Evolutionary conservation across 1,140 invertebrate genomes (phyloP).

Genomic region (Centruroides sculpturatus): DNA sequence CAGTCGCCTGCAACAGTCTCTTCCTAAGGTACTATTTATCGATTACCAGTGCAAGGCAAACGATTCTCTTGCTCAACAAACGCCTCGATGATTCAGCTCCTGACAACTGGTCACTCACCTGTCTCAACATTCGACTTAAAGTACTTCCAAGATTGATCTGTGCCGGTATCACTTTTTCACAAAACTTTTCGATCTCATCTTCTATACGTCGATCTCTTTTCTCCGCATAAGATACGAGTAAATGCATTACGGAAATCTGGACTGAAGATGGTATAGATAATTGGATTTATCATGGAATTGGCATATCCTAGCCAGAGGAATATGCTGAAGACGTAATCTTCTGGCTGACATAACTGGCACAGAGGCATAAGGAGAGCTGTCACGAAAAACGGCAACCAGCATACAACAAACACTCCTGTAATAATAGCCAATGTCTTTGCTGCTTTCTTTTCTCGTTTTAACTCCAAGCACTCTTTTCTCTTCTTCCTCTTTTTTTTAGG

Average conservation of each 20-base stretch:
- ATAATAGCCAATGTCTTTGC: constrained; percentile 86
- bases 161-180: too few species aligned
- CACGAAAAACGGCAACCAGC: constrained; percentile 88
- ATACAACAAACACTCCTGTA: constrained; percentile 80
- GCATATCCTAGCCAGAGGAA: constrained; percentile 81
- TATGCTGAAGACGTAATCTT: constrained; percentile 57
- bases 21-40: too few species aligned
- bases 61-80: too few species aligned
- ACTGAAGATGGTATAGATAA: constrained; percentile 59
- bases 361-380: constrained; percentile 72
- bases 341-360: constrained; percentile 55
- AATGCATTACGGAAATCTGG: constrained; percentile 19
- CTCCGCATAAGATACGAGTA: constrained; percentile 1
- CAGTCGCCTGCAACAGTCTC: too few species aligned
- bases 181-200: too few species aligned
- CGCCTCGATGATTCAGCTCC: too few species aligned
- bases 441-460: constrained; percentile 73
- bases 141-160: too few species aligned
- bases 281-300: constrained; percentile 77
- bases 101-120: too few species aligned
- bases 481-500: neutral
- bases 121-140: too few species aligned
- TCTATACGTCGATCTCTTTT: too few species aligned
- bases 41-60: too few species aligned
- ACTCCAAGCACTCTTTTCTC: constrained; percentile 59